phyloP scores from a whole-genome alignment of 2,888 invertebrate species.

The Eueremaeus valkanovi region DNA sequence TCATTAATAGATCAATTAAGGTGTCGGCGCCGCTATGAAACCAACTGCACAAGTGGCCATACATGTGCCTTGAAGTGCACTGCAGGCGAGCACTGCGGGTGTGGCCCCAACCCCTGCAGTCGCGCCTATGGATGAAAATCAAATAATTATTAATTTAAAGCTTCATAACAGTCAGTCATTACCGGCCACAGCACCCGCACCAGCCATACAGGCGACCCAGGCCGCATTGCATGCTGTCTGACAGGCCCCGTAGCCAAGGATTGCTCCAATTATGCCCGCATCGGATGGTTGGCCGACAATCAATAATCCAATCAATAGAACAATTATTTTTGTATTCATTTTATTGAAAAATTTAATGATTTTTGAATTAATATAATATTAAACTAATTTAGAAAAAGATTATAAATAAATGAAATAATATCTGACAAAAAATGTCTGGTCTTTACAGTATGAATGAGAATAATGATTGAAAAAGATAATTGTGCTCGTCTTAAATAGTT shows the following conservation, averaged over 20 bases:
- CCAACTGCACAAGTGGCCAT: neutral
- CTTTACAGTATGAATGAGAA: too few species aligned
- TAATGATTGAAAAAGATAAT: too few species aligned
- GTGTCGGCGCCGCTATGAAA: neutral
- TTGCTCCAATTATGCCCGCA: neutral
- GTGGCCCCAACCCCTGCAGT: neutral
- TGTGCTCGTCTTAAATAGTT: too few species aligned
- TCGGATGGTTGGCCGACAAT: neutral
- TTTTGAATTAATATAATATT: too few species aligned
- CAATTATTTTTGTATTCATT: neutral
- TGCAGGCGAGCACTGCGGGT: neutral
- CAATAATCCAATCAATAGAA: neutral
- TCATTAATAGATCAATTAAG: too few species aligned
- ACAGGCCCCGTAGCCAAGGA: neutral
- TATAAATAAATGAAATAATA: too few species aligned
- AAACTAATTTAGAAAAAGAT: too few species aligned
- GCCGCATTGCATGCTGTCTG: slow-evolving; percentile 13
- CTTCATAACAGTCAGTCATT: neutral
- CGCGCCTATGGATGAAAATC: neutral
- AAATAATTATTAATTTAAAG: too few species aligned
- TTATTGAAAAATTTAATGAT: neutral
- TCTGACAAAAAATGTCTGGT: too few species aligned
- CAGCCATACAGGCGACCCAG: neutral
- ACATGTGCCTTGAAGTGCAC: neutral
- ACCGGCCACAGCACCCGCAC: neutral